Base-by-base conservation (phyloP, 2,888 invertebrate genomes). In the Eupithecia vulgata region DNA sequence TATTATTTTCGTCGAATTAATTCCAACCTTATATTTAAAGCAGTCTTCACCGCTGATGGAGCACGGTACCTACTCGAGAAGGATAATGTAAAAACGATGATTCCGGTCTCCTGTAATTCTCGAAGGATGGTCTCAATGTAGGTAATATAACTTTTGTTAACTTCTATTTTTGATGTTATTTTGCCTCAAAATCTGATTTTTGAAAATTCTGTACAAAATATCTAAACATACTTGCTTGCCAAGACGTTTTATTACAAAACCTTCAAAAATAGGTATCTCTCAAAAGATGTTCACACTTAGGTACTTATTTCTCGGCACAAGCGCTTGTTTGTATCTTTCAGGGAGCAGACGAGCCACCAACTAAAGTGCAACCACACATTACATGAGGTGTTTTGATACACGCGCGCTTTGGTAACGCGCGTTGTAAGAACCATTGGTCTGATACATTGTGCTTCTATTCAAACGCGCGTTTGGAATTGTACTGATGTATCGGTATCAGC, bases 271-370 rank as follows among this genome's bases (percentile, higher is more conserved):
- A n/a, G n/a, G n/a, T n/a, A 61, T 61, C 34, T 61, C 17, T 34
- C 25, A 25, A 61, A 61, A 61, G 30, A 71, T 21, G 45, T 34
- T 34, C 21, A 61, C 30, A 52, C 12, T 21, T 17, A n/a, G n/a
- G n/a, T n/a, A 42, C 65, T 72, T 48, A 61, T 73, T 69, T 42
- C 37, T 21, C 68, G 45, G 21, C 67, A 17, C 17, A 57, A 25
- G 34, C 61, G 17, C 59, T 59, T 59, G 59, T 34, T 34, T 61
- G 34, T 61, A 1, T 61, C 13, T 34, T 34, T 15, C 17, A 8
- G 6, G 17, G 34, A 34, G 34, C 61, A 61, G 61, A 61, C 61
- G 17, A 17, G 61, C 30, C 17, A 61, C 34, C 15, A 8, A 34
- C 34, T 25, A 25, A 25, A 21, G 61, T 34, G 40, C 13, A 40